A percentile compares a stretch with the other conserved stretches of the same genome.
Conservation (phyloP, 1,140 invertebrate genomes). For the Diachasmimorpha longicaudata region DNA sequence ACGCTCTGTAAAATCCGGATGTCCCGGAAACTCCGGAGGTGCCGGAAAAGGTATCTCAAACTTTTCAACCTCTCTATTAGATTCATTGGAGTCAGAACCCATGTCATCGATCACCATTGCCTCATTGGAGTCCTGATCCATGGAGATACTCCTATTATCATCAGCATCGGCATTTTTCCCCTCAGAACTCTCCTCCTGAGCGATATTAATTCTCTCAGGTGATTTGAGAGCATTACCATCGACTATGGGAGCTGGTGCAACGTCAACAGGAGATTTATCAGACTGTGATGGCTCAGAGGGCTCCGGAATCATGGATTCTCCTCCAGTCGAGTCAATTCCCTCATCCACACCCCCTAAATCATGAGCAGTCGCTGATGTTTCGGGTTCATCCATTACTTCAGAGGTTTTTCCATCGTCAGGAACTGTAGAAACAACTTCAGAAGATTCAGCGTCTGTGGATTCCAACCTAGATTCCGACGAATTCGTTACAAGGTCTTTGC, state of each 20-base stretch:
- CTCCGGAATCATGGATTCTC: too few relatives aligned
- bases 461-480: background rate
- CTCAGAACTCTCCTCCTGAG: constrained; percentile 12
- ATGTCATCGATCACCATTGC: constrained; percentile 40
- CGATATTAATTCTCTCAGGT: constrained; percentile 41
- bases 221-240: constrained; percentile 40
- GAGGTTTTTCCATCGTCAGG: background rate
- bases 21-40: too few relatives aligned
- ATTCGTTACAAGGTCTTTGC: background rate
- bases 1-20: too few relatives aligned
- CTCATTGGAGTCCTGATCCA: constrained; percentile 43
- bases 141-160: constrained; percentile 38
- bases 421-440: background rate
- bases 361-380: background rate
- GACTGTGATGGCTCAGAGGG: background rate
- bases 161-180: constrained; percentile 34
- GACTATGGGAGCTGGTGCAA: constrained; percentile 16
- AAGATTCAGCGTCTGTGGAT: background rate
- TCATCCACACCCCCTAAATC: too few relatives aligned
- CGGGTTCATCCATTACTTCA: background rate
- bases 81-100: constrained; percentile 36
- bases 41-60: too few relatives aligned
- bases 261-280: background rate
- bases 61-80: background rate
- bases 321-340: background rate